Percentiles rank a stretch among this genome's conserved stretches.
These are phyloP conservation scores for Acleris holmiana DNA, from an alignment of 2,888 invertebrate species.

Conservation along the genomic window DNA sequence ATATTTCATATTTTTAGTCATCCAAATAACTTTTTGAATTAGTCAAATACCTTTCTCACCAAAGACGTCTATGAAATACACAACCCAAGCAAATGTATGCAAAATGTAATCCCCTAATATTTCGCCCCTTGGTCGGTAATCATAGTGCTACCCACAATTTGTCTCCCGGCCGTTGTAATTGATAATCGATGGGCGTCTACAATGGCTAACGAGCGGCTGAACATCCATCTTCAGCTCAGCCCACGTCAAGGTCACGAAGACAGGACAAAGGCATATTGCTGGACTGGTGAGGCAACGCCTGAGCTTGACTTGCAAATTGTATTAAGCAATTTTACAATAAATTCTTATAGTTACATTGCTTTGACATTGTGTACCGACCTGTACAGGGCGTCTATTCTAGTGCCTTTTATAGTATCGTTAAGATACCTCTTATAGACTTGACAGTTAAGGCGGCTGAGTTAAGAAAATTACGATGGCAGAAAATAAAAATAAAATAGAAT, in stretches of 20 bases:
- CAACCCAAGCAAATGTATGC: slow-evolving; percentile 15
- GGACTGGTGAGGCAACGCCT: background rate
- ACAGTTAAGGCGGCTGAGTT: too few relatives aligned
- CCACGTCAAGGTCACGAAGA: slow-evolving; percentile 41
- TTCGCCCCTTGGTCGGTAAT: slow-evolving; percentile 43
- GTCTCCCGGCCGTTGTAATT: slow-evolving; percentile 63
- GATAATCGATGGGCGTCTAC: slow-evolving; percentile 66
- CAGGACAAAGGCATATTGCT: slow-evolving; percentile 20
- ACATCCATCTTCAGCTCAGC: slow-evolving; percentile 65
- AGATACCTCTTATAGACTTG: too few relatives aligned
- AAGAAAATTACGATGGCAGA: too few relatives aligned
- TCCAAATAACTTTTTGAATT: too few relatives aligned
- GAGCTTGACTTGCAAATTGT: too few relatives aligned
- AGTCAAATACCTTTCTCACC: background rate
- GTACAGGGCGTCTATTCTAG: too few relatives aligned
- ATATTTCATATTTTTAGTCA: too few relatives aligned
- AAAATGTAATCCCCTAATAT: slow-evolving; percentile 29
- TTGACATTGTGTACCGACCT: too few relatives aligned
- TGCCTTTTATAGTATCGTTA: too few relatives aligned
- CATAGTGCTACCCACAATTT: slow-evolving; percentile 56
- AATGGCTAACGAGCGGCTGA: slow-evolving; percentile 56
- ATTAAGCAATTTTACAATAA: too few relatives aligned
- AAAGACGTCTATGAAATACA: background rate
- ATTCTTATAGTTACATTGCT: too few relatives aligned
- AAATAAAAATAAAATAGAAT: too few relatives aligned